phyloP scores from a whole-genome alignment of 2,797 vertebrate genomes.

The Crenuchus spilurus region DNA sequence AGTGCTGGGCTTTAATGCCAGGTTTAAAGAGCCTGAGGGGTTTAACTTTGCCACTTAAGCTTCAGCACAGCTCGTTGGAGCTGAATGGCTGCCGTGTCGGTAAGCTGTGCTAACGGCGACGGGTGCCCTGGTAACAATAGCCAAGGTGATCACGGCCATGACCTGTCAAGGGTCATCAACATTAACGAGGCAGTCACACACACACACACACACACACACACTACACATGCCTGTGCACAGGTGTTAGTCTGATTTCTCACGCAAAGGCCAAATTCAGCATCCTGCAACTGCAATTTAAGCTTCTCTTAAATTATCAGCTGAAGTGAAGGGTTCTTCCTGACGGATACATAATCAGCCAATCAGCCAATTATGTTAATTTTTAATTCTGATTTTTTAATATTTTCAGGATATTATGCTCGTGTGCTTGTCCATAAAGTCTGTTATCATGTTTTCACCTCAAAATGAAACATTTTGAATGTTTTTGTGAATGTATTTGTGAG shows the following conservation, averaged over 20 bases:
- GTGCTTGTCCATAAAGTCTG: too few relatives aligned
- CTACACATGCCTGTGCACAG: constrained; percentile 83
- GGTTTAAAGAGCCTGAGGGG: constrained; percentile 79
- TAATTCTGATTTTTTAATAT: too few relatives aligned
- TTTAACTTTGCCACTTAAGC: constrained; percentile 77
- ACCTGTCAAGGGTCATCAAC: constrained; percentile 86
- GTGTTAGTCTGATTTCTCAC: constrained; percentile 80
- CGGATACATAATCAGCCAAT: too few relatives aligned
- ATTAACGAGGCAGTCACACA: constrained; percentile 78
- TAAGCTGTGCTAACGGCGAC: constrained; percentile 77
- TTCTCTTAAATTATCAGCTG: constrained; percentile 70
- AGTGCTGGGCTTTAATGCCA: constrained; percentile 56
- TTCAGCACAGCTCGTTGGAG: constrained; percentile 76
- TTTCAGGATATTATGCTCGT: too few relatives aligned
- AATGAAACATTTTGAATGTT: too few relatives aligned
- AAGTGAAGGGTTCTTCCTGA: too few relatives aligned
- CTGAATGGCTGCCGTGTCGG: constrained; percentile 83
- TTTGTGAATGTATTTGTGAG: too few relatives aligned
- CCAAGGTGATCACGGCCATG: constrained; percentile 84
- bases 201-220: constrained; percentile 63
- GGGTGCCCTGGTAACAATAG: constrained; percentile 73
- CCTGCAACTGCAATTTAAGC: constrained; percentile 36
- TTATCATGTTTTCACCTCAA: too few relatives aligned
- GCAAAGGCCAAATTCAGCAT: constrained; percentile 37
- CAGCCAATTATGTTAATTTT: too few relatives aligned